Percentiles rank a stretch among this genome's conserved stretches.
phyloP scores from a whole-genome alignment of 2,888 invertebrate genomes.

The Leptinotarsa peninsularis region DNA sequence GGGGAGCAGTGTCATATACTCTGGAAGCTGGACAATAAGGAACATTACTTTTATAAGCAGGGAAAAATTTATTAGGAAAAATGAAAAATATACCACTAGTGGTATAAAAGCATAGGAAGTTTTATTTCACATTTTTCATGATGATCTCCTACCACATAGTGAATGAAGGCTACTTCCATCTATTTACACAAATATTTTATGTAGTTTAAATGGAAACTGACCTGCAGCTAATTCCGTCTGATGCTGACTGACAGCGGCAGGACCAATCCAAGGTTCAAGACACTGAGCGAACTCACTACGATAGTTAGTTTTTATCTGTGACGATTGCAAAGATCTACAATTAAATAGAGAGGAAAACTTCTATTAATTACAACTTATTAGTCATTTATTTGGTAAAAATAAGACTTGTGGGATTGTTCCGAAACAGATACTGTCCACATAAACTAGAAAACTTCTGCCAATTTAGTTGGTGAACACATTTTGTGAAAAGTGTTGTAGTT shows the following conservation, averaged over 20 bases:
- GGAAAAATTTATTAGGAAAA: not conserved
- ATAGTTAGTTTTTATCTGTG: constrained; percentile 71
- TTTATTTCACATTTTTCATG: not conserved
- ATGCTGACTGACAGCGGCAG: constrained; percentile 64
- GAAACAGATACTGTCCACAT: too few species aligned
- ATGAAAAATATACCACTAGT: not conserved
- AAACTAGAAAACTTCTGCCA: too few species aligned
- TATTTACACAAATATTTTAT: too few species aligned
- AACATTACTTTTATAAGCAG: not conserved
- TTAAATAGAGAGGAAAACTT: not conserved
- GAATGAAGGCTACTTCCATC: too few species aligned
- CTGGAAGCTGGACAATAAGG: constrained; percentile 53
- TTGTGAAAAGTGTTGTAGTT: too few species aligned
- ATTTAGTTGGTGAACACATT: too few species aligned
- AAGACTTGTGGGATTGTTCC: too few species aligned
- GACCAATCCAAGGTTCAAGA: constrained; percentile 73
- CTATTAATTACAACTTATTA: not conserved
- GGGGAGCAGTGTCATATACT: constrained; percentile 62
- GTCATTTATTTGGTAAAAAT: too few species aligned
- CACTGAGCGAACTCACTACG: constrained; percentile 74
- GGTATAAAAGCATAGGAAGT: not conserved
- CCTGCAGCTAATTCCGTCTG: constrained; percentile 64
- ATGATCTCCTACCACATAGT: not conserved
- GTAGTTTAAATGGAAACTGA: constrained; percentile 52
- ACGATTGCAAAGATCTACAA: constrained; percentile 69